Evolutionary conservation across 2,797 vertebrate genomes (phyloP), one percentile per base, ranked within the genome.

Genomic region (Alosa sapidissima): DNA sequence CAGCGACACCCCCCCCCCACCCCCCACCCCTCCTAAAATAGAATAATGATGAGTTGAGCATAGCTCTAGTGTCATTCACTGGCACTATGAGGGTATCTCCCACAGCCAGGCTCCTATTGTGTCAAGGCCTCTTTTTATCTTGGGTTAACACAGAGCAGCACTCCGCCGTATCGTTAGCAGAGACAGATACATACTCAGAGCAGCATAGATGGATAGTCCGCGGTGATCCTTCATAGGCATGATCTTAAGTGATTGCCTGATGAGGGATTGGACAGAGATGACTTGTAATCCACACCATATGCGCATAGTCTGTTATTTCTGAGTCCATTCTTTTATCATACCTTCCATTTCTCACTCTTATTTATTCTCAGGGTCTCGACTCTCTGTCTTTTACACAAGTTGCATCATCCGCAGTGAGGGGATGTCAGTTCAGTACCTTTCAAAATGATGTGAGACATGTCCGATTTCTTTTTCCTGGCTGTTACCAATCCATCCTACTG

Each of bases 401-500:
- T 1, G 4, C 36, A 75, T 45, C 36, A 8, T 5, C 7, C 9
- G 14, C 62, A 68, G 10, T 24, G 33, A 14, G 14, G 5, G 5
- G 5, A 45, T 16, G 68, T 52, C 45, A 24, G 10, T 81, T 82
- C 51, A 84, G 41, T 72, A 81, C 84, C 87, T 48, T 13, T 45
- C 54, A 68, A 81, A 83, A 62, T 36, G 1, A 81, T 45, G 54
- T 84, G 21, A 19, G 54, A 85, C 78, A 72, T 51, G 24, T 65
- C 36, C 45, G 19, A 51, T 16, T 82, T 49, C 36, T 65, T 72
- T 14, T 85, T 48, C 28, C 28, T 41, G 72, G 36, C 55, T 54
- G 68, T 86, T 81, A 45, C 84, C 83, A 84, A 85, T 82, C 84
- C 60, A 86, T 87, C 62, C 47, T 19, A 10, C 24, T 88, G 19